Base-by-base conservation (phyloP, 2,797 vertebrate species). In the Microcaecilia unicolor region DNA sequence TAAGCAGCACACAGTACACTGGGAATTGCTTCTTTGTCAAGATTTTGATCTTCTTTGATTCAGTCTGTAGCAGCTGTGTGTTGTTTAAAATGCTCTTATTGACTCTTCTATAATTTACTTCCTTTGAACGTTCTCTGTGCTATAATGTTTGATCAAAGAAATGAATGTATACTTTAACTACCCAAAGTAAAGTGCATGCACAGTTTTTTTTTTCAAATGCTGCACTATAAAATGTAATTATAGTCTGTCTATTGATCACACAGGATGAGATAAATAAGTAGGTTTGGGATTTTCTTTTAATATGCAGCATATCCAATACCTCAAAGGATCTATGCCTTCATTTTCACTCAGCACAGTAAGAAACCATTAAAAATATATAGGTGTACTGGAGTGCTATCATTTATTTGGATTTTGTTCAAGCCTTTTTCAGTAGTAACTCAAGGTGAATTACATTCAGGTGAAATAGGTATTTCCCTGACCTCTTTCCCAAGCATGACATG, bases 121-220 rank as follows among this genome's bases (percentile, higher is more conserved):
- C 61, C 63, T 78, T 80, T 81, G 57, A 82, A 74, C 57, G 64
- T 51, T 45, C 47, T 48, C 44, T 64, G 37, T 49, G 56, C 66
- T 79, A 43, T 67, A 82, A 81, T 73, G 59, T 64, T 55, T 60
- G 72, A 83, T 83, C 72, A 85, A 81, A 85, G 67, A 47, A 58
- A 71, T 41, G 55, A 51, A 62, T 10, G 34, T 61, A 52, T 61
- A 45, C 57, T 76, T 64, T 41, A 72, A 72, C 72, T 72, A 72
- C 53, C 34, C 34, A 47, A 52, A 55, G 51, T 69, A 76, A 74
- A 81, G 44, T 31, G 44, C 41, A 59, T 29, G 31, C 48, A 52
- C 34, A 50, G n/a, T n/a, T n/a, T 66, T 62, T 66, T 62, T 69
- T 70, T 51, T 58, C 58, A 68, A 72, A 72, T 70, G 74, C 61